Base-by-base conservation (phyloP, 2,113 vertebrate genomes). In the Potamarius usumacintae region DNA sequence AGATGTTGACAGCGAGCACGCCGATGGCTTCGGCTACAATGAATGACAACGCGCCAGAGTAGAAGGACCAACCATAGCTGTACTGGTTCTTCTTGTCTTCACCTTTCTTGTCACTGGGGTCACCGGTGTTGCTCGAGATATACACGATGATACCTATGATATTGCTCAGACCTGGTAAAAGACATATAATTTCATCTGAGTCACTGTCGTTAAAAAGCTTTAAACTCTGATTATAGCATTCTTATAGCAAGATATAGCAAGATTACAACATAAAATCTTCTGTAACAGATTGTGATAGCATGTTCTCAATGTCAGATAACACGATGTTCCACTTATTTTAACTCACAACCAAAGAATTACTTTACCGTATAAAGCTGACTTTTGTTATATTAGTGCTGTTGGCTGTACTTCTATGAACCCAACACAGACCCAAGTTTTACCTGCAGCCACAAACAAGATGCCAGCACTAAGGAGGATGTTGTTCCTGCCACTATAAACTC, bases 131-230 rank as follows among this genome's bases (percentile, higher is more conserved):
- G 95, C 98, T 99, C 60, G 98, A 99, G 86, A 99, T 99, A 94
- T 99, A 99, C 87, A 99, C 98, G 25, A 99, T 99, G 94, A 99
- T 99, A 81, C 98, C 98, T 4, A 99, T 99, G 90, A 99, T 99
- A 94, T 99, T 99, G 91, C 97, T 99, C 89, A 99, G 95, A 86
- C 98, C 98, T 99, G 89, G 14, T 11, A 15, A 62, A 57, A 84
- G 34, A 74, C 12, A 78, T n/a, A 53, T 7, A 15, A 53, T 7
- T 72, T 48, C 15, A 50, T 74, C 4, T 71, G 17, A 42, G 30
- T 15, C 65, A 69, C 27, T 42, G 7, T 9, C 34, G 48, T 76
- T 76, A 52, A 48, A 74, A 42, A 22, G 0, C 2, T 20, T 74
- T 17, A 22, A 0, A 48, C 7, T 11, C 34, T 77, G 14, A 79